phyloP scores from a whole-genome alignment of 2,888 invertebrate genomes.

The Orthosia cruda region DNA sequence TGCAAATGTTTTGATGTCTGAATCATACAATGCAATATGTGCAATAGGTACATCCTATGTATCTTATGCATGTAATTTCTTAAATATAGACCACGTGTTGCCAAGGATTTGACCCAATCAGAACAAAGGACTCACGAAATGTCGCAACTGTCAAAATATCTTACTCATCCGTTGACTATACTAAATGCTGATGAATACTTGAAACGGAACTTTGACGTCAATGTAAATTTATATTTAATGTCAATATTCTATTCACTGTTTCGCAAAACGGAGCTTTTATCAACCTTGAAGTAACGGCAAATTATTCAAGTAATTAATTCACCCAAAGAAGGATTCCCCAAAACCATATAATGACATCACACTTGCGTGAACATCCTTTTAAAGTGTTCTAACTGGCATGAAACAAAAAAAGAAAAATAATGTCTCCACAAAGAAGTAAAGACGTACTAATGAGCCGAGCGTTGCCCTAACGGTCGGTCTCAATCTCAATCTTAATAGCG shows the following conservation, averaged over 20 bases:
- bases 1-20: constrained; percentile 65
- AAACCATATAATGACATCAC: constrained; percentile 53
- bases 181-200: constrained; percentile 2
- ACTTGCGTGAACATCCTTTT: constrained; percentile 48
- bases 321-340: constrained; percentile 44
- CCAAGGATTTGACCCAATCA: constrained; percentile 15
- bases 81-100: constrained; percentile 60
- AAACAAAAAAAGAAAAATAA: constrained; percentile 54
- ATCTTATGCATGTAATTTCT: constrained; percentile 29
- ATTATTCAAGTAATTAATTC: constrained; percentile 34
- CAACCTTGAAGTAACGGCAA: constrained; percentile 24
- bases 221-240: background rate
- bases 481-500: constrained; percentile 71
- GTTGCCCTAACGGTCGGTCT: constrained; percentile 70
- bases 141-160: constrained; percentile 1
- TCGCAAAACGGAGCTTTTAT: background rate
- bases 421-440: constrained; percentile 50
- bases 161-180: constrained; percentile 1
- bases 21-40: constrained; percentile 74
- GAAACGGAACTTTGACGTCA: constrained; percentile 17
- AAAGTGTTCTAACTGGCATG: constrained; percentile 53
- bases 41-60: constrained; percentile 50
- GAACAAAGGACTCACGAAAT: constrained; percentile 4
- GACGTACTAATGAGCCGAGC: constrained; percentile 67
- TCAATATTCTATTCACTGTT: constrained; percentile 4